Conservation (phyloP, 1,140 invertebrate genomes). For the Brachionus calyciflorus region DNA sequence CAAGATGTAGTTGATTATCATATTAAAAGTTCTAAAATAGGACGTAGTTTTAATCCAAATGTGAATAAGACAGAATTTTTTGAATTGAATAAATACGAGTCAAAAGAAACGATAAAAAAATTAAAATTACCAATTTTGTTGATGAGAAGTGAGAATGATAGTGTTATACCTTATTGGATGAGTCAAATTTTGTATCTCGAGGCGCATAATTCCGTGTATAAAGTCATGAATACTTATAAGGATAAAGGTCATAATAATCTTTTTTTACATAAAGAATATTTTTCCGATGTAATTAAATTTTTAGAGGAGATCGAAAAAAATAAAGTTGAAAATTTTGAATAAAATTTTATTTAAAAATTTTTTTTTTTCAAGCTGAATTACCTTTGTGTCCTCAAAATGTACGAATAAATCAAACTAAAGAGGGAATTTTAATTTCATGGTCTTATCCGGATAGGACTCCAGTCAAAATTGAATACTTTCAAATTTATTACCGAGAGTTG, state of each 20-base stretch:
- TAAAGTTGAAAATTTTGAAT: background rate
- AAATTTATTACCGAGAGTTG: conserved; percentile 32
- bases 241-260: background rate
- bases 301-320: background rate
- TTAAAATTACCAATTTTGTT: background rate
- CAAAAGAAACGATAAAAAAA: background rate
- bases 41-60: background rate
- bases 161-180: background rate
- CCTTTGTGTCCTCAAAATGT: conserved; percentile 30
- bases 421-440: conserved; percentile 27
- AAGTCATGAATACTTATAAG: background rate
- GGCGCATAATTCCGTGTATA: background rate
- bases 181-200: background rate
- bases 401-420: background rate
- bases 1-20: background rate
- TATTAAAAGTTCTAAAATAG: background rate
- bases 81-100: background rate
- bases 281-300: background rate
- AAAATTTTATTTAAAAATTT: background rate
- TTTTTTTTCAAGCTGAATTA: conserved; percentile 20
- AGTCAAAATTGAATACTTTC: conserved; percentile 39
- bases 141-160: background rate
- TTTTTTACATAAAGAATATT: background rate
- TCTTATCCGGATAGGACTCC: conserved; percentile 13
- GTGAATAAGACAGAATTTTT: background rate